These are phyloP conservation scores for Drosophila ezoana DNA, from an alignment of 2,888 invertebrate species.

Conservation along the genomic window DNA sequence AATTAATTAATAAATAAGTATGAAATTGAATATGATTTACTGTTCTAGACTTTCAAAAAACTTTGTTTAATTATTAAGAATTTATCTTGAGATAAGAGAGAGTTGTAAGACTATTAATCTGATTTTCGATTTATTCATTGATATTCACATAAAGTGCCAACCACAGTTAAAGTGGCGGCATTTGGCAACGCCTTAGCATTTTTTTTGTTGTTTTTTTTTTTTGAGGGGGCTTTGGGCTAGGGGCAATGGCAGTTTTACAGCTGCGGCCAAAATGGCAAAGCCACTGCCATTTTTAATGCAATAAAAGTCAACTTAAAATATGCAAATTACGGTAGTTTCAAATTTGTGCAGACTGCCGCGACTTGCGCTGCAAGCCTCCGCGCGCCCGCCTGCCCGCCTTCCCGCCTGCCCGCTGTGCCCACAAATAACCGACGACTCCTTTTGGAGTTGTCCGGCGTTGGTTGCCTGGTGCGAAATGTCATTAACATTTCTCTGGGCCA, in stretches of 20 bases:
- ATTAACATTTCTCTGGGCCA: conserved; percentile 80
- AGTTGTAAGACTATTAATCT: not conserved
- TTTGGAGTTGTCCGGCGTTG: conserved; percentile 33
- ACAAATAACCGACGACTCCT: not conserved
- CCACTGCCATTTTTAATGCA: conserved; percentile 81
- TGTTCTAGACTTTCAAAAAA: too few species aligned
- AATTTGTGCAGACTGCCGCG: conserved; percentile 74
- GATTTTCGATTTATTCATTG: too few species aligned
- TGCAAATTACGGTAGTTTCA: conserved; percentile 81
- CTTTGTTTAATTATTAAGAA: too few species aligned
- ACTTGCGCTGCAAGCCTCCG: conserved; percentile 24
- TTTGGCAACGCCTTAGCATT: conserved; percentile 44
- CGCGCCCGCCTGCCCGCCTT: too few species aligned
- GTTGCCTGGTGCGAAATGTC: conserved; percentile 68
- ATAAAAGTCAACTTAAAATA: conserved; percentile 83
- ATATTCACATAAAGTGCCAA: not conserved
- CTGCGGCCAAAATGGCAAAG: conserved; percentile 74
- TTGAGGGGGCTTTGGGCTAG: not conserved
- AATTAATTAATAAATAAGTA: too few species aligned
- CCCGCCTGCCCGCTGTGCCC: too few species aligned
- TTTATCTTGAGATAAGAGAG: too few species aligned
- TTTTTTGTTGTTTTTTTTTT: conserved; percentile 6
- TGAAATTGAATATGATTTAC: too few species aligned
- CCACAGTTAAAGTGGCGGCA: conserved; percentile 31
- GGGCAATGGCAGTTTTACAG: conserved; percentile 56